These are phyloP conservation scores for Drosophila mayri DNA, from an alignment of 1,140 invertebrate genomes.

Conservation along the genomic window DNA sequence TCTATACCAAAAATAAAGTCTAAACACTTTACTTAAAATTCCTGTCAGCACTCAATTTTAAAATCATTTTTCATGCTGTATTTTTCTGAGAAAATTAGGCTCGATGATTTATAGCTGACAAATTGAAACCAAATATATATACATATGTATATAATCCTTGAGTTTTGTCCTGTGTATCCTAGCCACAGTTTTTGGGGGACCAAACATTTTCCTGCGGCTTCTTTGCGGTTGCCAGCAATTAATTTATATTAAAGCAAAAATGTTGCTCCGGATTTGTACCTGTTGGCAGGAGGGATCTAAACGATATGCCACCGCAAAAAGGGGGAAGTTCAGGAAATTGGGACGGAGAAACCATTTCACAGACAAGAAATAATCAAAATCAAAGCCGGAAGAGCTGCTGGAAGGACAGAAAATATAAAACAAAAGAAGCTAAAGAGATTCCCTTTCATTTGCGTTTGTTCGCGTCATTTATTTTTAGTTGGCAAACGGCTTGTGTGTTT, in stretches of 20 bases:
- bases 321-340: conserved; percentile 20
- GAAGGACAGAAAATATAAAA: conserved; percentile 16
- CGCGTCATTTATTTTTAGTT: conserved; percentile 61
- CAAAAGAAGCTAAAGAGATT: conserved; percentile 22
- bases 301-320: conserved; percentile 25
- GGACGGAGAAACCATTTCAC: conserved; percentile 22
- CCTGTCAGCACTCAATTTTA: not conserved
- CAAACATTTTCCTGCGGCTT: conserved; percentile 34
- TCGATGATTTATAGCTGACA: not conserved
- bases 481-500: conserved; percentile 60
- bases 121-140: conserved; percentile 7
- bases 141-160: not conserved
- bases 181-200: conserved; percentile 10
- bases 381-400: conserved; percentile 12
- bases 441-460: conserved; percentile 24
- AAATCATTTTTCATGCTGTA: not conserved
- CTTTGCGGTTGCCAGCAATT: conserved; percentile 47
- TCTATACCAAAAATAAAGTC: not conserved
- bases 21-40: not conserved
- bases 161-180: conserved; percentile 18
- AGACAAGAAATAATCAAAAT: conserved; percentile 26
- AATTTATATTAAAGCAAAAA: conserved; percentile 48
- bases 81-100: not conserved
- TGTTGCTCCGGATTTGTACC: conserved; percentile 45
- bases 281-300: conserved; percentile 36